These are phyloP conservation scores for Tyria jacobaeae DNA, from an alignment of 2,888 invertebrate species.

Conservation along the genomic window DNA sequence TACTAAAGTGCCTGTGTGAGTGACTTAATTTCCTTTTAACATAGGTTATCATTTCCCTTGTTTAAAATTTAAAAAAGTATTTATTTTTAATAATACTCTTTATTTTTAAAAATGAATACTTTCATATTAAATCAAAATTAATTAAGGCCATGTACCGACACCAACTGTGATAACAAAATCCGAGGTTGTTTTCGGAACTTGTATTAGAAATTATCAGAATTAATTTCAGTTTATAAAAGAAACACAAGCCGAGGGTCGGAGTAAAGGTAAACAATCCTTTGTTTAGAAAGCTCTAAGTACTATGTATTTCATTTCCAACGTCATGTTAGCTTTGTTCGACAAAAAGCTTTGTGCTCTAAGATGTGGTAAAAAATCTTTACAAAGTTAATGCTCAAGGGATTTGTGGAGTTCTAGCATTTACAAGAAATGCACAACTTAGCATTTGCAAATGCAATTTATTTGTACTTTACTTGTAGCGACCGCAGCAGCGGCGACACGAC, in stretches of 20 bases:
- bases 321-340: constrained; percentile 21
- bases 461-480: constrained; percentile 35
- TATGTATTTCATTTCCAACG: constrained; percentile 23
- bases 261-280: constrained; percentile 23
- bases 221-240: constrained; percentile 23
- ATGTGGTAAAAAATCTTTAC: constrained; percentile 33
- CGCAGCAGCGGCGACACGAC: constrained; percentile 32
- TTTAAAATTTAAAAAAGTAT: neutral
- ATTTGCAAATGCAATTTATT: constrained; percentile 57
- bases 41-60: neutral
- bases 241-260: constrained; percentile 15
- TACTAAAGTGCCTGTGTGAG: too few species aligned
- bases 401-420: constrained; percentile 37
- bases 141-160: constrained; percentile 13
- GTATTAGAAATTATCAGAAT: constrained; percentile 20
- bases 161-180: constrained; percentile 17
- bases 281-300: constrained; percentile 19
- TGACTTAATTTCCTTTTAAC: neutral
- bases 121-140: constrained; percentile 13
- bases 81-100: too few species aligned
- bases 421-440: constrained; percentile 58
- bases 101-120: too few species aligned
- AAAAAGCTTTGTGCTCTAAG: constrained; percentile 24
- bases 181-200: constrained; percentile 16
- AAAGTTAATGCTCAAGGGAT: constrained; percentile 46